phyloP scores from a whole-genome alignment of 2,797 vertebrate species.

The Micrastur ruficollis region DNA sequence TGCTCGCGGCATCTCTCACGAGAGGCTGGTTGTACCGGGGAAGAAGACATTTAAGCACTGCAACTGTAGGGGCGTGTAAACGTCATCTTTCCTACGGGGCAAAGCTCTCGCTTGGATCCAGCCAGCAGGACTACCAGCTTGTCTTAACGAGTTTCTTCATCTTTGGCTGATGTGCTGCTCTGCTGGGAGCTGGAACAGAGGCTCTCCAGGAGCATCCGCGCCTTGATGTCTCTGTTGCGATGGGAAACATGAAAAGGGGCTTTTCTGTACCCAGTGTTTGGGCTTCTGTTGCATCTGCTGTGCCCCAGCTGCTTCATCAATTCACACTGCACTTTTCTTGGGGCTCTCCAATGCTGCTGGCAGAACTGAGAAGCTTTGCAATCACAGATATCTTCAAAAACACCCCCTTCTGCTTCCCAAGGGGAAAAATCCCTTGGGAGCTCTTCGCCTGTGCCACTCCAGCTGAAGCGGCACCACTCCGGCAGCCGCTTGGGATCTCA shows the following conservation, averaged over 20 bases:
- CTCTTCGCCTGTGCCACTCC: neutral
- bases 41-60: neutral
- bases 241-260: neutral
- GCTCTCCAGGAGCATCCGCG: neutral
- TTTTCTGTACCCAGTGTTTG: neutral
- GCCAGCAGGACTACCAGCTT: neutral
- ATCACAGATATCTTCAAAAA: neutral
- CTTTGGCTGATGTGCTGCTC: neutral
- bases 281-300: neutral
- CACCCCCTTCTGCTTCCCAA: neutral
- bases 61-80: neutral
- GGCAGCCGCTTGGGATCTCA: neutral
- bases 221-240: neutral
- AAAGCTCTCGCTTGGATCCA: neutral
- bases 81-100: neutral
- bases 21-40: neutral
- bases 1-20: neutral
- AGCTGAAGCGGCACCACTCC: neutral
- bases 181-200: constrained; percentile 16
- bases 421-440: neutral
- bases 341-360: neutral
- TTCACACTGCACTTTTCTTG: neutral
- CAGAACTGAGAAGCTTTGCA: neutral
- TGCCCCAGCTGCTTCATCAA: neutral
- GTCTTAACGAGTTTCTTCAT: constrained; percentile 26